Percentiles rank a stretch among this genome's conserved stretches.
phyloP scores from a whole-genome alignment of 2,113 vertebrate species.

The Papio anubis region DNA sequence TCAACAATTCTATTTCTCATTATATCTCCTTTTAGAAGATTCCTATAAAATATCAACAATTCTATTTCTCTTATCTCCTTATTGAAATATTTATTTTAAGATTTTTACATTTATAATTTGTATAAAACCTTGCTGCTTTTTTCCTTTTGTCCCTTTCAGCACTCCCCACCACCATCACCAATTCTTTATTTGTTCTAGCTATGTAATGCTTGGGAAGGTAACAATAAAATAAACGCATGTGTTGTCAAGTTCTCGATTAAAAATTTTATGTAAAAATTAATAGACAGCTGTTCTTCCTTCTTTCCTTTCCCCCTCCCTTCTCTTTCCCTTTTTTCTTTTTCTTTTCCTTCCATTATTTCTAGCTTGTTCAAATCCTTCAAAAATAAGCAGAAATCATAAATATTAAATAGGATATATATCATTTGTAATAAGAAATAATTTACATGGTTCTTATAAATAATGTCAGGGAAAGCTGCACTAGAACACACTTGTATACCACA shows the following conservation, averaged over 20 bases:
- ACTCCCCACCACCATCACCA: background rate
- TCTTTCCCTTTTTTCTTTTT: background rate
- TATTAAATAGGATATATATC: background rate
- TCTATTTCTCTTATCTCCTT: background rate
- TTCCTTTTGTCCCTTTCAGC: background rate
- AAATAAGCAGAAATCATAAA: background rate
- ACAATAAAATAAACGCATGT: background rate
- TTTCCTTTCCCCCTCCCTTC: background rate
- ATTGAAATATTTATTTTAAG: slow-evolving; percentile 4
- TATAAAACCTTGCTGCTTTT: background rate
- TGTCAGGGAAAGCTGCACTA: background rate
- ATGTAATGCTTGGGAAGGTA: background rate
- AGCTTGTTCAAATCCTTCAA: background rate
- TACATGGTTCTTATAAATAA: background rate
- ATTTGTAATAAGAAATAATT: background rate
- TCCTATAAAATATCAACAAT: background rate
- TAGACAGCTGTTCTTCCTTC: background rate
- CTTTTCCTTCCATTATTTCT: background rate
- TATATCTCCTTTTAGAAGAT: background rate
- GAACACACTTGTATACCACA: background rate
- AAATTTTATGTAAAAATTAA: background rate
- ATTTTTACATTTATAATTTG: slow-evolving; percentile 2
- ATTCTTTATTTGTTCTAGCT: background rate
- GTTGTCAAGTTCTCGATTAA: background rate
- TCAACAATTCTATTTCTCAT: background rate